Base-by-base conservation (phyloP, 2,113 vertebrate genomes). In the Trichomycterus rosablanca region DNA sequence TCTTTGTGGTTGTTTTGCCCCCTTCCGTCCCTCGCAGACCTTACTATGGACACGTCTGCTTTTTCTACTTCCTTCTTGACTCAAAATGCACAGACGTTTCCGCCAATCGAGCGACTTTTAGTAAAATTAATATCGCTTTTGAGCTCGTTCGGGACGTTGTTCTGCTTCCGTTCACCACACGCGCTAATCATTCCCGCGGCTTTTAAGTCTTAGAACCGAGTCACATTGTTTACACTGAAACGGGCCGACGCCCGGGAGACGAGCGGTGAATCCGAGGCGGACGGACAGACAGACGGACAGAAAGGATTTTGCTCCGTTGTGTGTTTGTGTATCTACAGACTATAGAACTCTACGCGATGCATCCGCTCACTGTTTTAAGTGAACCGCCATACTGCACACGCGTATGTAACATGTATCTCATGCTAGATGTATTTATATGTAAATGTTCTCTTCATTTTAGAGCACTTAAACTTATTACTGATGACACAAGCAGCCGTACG, bases 311-410 rank as follows among this genome's bases (percentile, higher is more conserved):
- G 16, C 68, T 37, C 52, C 34, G 56, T 74, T 16, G 39, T 67
- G 22, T 55, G 54, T 30, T 7, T 30, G 26, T 7, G n/a, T 30
- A 3, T 30, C 26, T 30, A 7, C 26, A 52, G 69, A 44, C 67
- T 56, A 42, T 61, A 53, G 67, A 70, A 73, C 69, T 60, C 44
- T 67, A 52, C 34, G 52, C 61, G 60, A 43, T 46, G n/a, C 23
- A 48, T 40, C 53, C 67, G 51, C 66, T 63, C 71, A 79, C 72
- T 70, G 70, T 77, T 74, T 59, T 74, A 59, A 71, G 67, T 78
- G 74, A 69, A 50, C 65, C 49, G 65, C 39, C 66, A 15, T 32
- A 32, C 37, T 10, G 24, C 32, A 7, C 16, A n/a, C n/a, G n/a
- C n/a, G 34, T 23, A 30, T 5, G 18, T 10, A 19, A 20, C 53